phyloP scores from a whole-genome alignment of 2,113 vertebrate genomes.

The Solenodon paradoxus region DNA sequence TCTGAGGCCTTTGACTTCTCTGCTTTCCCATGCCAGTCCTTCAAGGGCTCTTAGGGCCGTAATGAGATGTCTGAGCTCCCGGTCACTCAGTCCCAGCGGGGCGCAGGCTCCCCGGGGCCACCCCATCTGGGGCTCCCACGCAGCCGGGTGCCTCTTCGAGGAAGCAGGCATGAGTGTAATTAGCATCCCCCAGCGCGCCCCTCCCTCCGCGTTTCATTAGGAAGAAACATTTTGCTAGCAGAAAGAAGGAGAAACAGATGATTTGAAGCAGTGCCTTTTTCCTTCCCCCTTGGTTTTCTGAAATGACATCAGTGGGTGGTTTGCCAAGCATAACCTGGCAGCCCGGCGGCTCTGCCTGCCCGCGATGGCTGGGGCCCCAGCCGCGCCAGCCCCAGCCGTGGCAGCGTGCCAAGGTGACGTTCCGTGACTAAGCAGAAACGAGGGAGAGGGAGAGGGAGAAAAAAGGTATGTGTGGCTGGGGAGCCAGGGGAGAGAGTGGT shows the following conservation, averaged over 20 bases:
- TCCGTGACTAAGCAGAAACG: slow-evolving; percentile 57
- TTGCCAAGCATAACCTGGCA: slow-evolving; percentile 66
- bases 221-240: slow-evolving; percentile 11
- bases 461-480: slow-evolving; percentile 76
- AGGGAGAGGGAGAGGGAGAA: slow-evolving; percentile 52
- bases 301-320: slow-evolving; percentile 64
- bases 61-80: not conserved
- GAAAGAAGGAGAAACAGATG: not conserved
- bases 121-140: not conserved
- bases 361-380: slow-evolving; percentile 56
- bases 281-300: not conserved
- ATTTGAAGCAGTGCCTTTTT: slow-evolving; percentile 46
- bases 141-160: slow-evolving; percentile 31
- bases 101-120: not conserved
- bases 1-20: fast-evolving
- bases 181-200: not conserved
- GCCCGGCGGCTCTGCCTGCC: slow-evolving; percentile 56
- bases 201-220: not conserved
- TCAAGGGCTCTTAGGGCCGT: not conserved
- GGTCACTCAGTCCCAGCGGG: slow-evolving; percentile 57
- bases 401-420: slow-evolving; percentile 68
- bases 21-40: not conserved
- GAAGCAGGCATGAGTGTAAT: slow-evolving; percentile 28
- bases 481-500: slow-evolving; percentile 67
- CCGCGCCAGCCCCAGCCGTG: slow-evolving; percentile 48